Evolutionary conservation across 2,113 vertebrate genomes (phyloP).

Genomic region (Rhizomys pruinosus): DNA sequence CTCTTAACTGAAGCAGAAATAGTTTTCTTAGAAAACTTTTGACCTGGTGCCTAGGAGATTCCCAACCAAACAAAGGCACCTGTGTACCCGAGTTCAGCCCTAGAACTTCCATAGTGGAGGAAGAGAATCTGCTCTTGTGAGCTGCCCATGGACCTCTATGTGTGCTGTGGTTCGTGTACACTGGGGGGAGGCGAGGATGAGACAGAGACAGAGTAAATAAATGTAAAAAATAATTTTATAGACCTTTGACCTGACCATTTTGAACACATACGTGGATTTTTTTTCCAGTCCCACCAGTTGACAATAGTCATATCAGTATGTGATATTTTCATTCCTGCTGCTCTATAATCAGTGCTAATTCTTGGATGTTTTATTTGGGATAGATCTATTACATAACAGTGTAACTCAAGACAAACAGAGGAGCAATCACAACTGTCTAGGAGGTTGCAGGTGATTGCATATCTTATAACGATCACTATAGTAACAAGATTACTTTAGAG

Average conservation of each 20-base stretch:
- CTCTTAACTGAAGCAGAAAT: not conserved
- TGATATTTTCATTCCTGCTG: not conserved
- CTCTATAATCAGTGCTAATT: not conserved
- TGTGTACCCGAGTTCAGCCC: not conserved
- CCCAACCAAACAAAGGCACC: too few species aligned
- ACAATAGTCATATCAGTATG: not conserved
- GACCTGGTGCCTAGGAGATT: not conserved
- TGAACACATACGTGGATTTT: not conserved
- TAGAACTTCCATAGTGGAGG: too few species aligned
- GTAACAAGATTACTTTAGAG: not conserved
- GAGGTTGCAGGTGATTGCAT: not conserved
- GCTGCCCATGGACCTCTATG: not conserved
- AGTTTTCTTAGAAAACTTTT: not conserved
- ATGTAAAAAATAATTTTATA: not conserved
- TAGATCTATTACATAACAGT: not conserved
- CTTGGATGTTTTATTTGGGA: not conserved
- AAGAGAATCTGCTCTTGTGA: not conserved
- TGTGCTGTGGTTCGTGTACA: not conserved
- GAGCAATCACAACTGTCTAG: not conserved
- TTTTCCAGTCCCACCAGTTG: not conserved
- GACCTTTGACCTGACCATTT: not conserved
- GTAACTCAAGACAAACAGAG: not conserved
- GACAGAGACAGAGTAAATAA: not conserved
- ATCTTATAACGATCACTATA: not conserved
- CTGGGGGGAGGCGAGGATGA: too few species aligned